Evolutionary conservation across 37 sponge, comb jelly and placozoan genomes (phyloP), one percentile per base, ranked within the genome.

Genomic region (Beroe ovata): DNA sequence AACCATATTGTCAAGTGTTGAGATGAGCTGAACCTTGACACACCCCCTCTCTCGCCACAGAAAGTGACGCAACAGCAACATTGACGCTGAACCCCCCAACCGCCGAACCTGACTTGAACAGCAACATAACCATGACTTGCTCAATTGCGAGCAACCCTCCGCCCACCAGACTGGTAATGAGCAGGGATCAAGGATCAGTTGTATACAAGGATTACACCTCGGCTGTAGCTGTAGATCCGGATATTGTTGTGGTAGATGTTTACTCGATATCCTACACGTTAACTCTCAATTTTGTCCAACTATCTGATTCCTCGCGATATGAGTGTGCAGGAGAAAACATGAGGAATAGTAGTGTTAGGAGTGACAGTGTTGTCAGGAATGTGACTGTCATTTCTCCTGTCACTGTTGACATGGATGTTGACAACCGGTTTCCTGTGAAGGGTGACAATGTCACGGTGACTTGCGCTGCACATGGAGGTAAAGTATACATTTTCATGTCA

Each of bases 321-420:
- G 34, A 25, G 1, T 66, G 69, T 30, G 35, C 25, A 6, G 69
- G 69, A 34, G 69, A 66, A 33, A 66, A 66, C 30, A 30, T 47
- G 54, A 47, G 30, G 1, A 66, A 66, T 66, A 37, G 69, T 14
- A 18, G 35, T 4, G 36, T 18, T 33, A 1, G 14, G 34, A 66
- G 32, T 29, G 69, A 66, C 34, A 33, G 30, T 29, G 69, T 34
- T 32, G 30, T 30, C 33, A 66, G 2, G 30, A 66, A 1, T 33
- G 2, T 66, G 69, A 30, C 69, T 32, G 69, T 66, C 1, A 30
- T 66, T 19, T 66, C 69, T 32, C 36, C 29, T 66, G 69, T 66
- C 29, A 16, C 16, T 1, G 69, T 66, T 32, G 4, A 4, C 32
- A 25, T 66, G 32, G 14, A 25, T 3, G 33, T 30, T 30, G 30